These are phyloP conservation scores for Irena cyanogastra DNA, from an alignment of 2,113 vertebrate species.

Conservation along the genomic window DNA sequence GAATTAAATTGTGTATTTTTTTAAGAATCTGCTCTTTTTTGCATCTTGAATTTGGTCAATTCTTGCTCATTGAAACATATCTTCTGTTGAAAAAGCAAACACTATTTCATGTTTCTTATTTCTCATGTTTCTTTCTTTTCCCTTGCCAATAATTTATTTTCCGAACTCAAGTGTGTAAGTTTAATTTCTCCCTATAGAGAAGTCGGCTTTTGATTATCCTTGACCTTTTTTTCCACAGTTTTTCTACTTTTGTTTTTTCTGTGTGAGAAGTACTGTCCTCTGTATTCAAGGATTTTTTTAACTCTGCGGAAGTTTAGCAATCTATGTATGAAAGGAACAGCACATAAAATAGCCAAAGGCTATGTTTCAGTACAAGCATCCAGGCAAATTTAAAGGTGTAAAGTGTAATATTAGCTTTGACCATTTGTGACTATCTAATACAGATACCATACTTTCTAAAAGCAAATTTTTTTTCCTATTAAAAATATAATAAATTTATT, in stretches of 20 bases:
- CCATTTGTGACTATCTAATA: neutral
- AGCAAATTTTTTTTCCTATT: neutral
- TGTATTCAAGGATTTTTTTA: neutral
- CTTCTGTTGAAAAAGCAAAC: neutral
- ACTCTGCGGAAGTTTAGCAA: neutral
- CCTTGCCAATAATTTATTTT: neutral
- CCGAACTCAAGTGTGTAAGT: neutral
- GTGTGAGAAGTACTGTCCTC: neutral
- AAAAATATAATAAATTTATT: no score
- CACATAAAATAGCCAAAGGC: neutral
- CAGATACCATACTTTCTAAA: neutral
- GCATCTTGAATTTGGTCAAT: neutral
- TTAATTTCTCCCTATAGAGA: neutral
- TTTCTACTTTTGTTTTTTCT: neutral
- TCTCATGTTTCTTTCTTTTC: neutral
- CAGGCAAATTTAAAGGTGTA: neutral
- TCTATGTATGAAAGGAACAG: neutral
- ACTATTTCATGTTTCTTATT: neutral
- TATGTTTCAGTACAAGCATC: neutral
- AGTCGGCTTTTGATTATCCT: fast-evolving
- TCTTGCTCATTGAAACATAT: neutral
- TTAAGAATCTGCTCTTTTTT: neutral
- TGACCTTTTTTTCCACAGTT: neutral
- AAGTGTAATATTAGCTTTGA: neutral
- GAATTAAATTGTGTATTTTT: neutral